These are phyloP conservation scores for Machimus rusticus DNA, from an alignment of 2,888 invertebrate species.

Conservation along the genomic window DNA sequence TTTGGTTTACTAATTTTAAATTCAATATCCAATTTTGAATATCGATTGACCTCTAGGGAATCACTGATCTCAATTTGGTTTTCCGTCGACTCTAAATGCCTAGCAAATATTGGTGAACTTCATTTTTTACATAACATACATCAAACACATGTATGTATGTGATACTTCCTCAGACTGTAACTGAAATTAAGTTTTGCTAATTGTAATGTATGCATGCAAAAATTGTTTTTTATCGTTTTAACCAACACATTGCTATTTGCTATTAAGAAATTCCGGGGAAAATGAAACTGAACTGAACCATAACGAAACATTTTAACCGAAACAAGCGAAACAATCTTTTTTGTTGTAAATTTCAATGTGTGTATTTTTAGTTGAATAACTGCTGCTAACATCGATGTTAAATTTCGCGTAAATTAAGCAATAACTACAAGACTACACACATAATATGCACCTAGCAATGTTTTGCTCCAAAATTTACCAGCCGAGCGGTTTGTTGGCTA, in stretches of 20 bases:
- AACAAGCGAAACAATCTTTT: background rate
- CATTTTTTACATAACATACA: background rate
- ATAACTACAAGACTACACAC: background rate
- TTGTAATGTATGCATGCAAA: background rate
- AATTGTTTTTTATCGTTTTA: background rate
- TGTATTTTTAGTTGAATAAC: background rate
- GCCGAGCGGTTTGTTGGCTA: background rate
- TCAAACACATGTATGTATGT: too few relatives aligned
- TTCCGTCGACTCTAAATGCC: too few relatives aligned
- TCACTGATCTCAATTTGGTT: too few relatives aligned
- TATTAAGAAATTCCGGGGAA: background rate
- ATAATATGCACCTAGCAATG: background rate
- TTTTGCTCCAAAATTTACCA: background rate
- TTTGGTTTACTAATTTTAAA: too few relatives aligned
- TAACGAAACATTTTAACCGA: background rate
- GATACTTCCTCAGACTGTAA: background rate
- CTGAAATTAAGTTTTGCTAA: background rate
- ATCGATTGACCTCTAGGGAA: too few relatives aligned
- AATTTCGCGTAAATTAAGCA: background rate
- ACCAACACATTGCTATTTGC: background rate
- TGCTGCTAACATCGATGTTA: background rate
- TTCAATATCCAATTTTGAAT: too few relatives aligned
- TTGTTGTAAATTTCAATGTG: background rate
- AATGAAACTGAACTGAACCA: background rate
- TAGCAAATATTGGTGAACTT: background rate